These are phyloP conservation scores for Neodon shergylaensis DNA, from an alignment of 2,113 vertebrate genomes.

Conservation along the genomic window DNA sequence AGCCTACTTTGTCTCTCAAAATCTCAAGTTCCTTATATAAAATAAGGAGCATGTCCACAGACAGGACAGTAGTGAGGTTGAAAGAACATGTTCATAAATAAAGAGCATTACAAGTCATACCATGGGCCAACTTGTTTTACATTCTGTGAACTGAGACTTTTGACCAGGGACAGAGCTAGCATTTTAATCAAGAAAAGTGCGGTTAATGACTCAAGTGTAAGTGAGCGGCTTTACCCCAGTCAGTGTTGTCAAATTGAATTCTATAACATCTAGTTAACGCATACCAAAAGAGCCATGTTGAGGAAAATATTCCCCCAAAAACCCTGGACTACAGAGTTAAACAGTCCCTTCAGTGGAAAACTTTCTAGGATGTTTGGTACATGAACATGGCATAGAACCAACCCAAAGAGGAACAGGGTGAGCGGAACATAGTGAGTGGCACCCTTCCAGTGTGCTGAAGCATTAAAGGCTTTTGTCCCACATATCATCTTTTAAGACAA, in stretches of 20 bases:
- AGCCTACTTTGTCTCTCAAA: background rate
- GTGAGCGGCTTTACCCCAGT: background rate
- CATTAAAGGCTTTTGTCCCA: background rate
- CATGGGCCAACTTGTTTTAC: background rate
- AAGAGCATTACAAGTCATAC: background rate
- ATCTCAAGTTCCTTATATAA: background rate
- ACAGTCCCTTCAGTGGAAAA: background rate
- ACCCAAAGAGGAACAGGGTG: background rate
- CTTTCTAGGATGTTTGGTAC: background rate
- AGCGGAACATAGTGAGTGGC: background rate
- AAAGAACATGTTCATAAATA: background rate
- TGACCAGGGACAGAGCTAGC: background rate
- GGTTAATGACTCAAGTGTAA: background rate
- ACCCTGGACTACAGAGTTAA: background rate
- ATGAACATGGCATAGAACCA: background rate
- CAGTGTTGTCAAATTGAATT: background rate
- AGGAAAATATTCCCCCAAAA: background rate
- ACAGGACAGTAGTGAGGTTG: background rate
- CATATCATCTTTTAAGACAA: background rate
- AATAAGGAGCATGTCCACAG: background rate
- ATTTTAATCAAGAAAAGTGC: background rate
- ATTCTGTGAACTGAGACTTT: background rate
- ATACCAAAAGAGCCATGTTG: background rate
- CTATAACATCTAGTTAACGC: background rate
- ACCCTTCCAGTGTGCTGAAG: background rate